phyloP scores from a whole-genome alignment of 2,797 vertebrate species.

The Aselliscus stoliczkanus region DNA sequence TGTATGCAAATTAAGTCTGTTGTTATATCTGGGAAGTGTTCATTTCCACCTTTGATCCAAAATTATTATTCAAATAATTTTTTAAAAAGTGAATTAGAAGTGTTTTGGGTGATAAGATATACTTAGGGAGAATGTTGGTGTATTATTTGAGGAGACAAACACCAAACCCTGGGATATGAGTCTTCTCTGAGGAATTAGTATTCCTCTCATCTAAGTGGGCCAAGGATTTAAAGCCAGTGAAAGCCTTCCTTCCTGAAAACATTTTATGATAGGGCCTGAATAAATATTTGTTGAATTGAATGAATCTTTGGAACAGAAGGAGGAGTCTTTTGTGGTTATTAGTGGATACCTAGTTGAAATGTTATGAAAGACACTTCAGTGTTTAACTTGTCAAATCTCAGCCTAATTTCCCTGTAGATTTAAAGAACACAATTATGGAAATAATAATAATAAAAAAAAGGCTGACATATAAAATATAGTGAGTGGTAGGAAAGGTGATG shows the following conservation, averaged over 20 bases:
- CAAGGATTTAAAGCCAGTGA: background rate
- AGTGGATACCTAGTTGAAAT: constrained; percentile 31
- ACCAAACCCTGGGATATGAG: background rate
- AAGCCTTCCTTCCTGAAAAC: constrained; percentile 44
- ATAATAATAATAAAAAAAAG: constrained; percentile 33
- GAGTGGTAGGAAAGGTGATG: background rate
- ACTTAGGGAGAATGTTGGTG: background rate
- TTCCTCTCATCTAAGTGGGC: constrained; percentile 2
- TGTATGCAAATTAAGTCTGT: background rate
- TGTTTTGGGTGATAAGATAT: background rate
- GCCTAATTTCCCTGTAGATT: constrained; percentile 43
- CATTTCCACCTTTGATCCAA: background rate
- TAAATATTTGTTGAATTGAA: constrained; percentile 49
- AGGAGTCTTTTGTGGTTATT: constrained; percentile 25
- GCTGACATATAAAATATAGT: background rate
- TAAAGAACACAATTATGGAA: constrained; percentile 42
- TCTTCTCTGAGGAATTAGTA: background rate
- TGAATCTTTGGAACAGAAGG: background rate
- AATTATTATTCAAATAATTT: background rate
- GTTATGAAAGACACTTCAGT: constrained; percentile 41
- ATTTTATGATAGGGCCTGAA: constrained; percentile 14
- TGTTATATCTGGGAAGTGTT: background rate
- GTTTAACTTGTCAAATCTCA: constrained; percentile 50
- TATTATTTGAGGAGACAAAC: background rate
- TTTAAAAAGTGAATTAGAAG: background rate